phyloP scores from a whole-genome alignment of 1,140 invertebrate genomes.

The Apocrypta bakeri region DNA sequence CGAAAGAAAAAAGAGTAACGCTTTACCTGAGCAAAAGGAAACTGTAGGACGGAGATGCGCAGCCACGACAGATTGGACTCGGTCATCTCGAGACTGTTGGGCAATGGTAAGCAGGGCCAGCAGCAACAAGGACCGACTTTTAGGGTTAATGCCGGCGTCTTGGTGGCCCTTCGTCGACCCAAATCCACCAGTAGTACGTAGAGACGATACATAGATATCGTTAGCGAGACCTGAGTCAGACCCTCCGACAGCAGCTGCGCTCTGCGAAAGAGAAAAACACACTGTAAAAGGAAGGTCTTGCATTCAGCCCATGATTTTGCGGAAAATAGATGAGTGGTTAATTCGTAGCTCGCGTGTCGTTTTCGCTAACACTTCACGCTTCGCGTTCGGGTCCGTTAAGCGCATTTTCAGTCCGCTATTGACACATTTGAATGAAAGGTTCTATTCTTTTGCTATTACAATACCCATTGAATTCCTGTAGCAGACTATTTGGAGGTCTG shows the following conservation, averaged over 20 bases:
- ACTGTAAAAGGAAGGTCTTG: too few species aligned
- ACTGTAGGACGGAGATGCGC: conserved; percentile 66
- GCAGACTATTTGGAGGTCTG: too few species aligned
- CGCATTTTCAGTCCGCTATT: too few species aligned
- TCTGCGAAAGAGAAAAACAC: conserved; percentile 50
- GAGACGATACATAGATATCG: conserved; percentile 69
- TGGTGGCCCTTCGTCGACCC: conserved; percentile 62
- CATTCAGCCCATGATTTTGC: too few species aligned
- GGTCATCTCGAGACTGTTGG: conserved; percentile 63
- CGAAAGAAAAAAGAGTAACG: conserved; percentile 7
- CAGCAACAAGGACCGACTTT: conserved; percentile 71
- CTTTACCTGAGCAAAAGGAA: conserved; percentile 71
- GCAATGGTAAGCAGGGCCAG: conserved; percentile 71
- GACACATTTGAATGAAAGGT: too few species aligned
- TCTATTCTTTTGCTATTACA: too few species aligned
- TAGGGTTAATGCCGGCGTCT: conserved; percentile 63
- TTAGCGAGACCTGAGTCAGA: conserved; percentile 67
- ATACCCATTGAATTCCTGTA: too few species aligned
- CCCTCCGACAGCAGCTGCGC: conserved; percentile 68
- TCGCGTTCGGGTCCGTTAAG: too few species aligned
- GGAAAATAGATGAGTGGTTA: not conserved
- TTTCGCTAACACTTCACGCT: too few species aligned
- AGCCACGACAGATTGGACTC: conserved; percentile 69
- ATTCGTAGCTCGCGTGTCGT: not conserved
- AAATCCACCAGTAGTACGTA: conserved; percentile 68